phyloP scores from a whole-genome alignment of 1,140 invertebrate species.

The Pachyrhynchus sulphureomaculatus region DNA sequence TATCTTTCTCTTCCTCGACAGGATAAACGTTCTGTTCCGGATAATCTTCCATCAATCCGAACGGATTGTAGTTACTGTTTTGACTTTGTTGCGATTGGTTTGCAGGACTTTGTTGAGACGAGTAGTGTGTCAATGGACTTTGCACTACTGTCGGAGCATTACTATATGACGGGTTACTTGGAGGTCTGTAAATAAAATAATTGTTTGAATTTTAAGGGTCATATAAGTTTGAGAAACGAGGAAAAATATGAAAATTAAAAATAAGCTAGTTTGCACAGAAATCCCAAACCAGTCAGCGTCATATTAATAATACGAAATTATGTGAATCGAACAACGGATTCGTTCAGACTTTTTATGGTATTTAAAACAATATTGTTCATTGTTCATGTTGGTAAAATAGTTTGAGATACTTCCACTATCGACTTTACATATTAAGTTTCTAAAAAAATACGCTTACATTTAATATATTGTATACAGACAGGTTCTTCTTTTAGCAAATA shows the following conservation, averaged over 20 bases:
- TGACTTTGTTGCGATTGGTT: neutral
- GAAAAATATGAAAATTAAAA: neutral
- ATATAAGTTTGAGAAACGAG: neutral
- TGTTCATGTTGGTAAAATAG: too few species aligned
- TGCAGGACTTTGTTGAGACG: constrained; percentile 55
- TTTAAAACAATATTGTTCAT: too few species aligned
- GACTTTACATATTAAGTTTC: too few species aligned
- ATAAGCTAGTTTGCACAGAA: too few species aligned
- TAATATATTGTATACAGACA: too few species aligned
- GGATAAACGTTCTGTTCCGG: constrained; percentile 44
- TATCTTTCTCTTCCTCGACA: constrained; percentile 47
- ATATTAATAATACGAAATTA: too few species aligned
- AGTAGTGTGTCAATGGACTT: constrained; percentile 48
- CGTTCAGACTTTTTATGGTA: too few species aligned
- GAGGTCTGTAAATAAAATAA: constrained; percentile 45
- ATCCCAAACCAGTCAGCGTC: too few species aligned
- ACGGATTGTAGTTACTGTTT: constrained; percentile 56
- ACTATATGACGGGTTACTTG: constrained; percentile 53
- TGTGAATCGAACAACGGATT: too few species aligned
- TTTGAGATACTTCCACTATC: too few species aligned
- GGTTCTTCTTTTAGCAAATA: too few species aligned
- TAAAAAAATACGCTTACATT: too few species aligned
- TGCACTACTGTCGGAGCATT: constrained; percentile 56
- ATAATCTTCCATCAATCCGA: constrained; percentile 59
- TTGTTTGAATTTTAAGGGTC: neutral